A percentile compares a stretch with the other conserved stretches of the same genome.
Conservation (phyloP, 2,888 invertebrate genomes). For the Latrodectus elegans region DNA sequence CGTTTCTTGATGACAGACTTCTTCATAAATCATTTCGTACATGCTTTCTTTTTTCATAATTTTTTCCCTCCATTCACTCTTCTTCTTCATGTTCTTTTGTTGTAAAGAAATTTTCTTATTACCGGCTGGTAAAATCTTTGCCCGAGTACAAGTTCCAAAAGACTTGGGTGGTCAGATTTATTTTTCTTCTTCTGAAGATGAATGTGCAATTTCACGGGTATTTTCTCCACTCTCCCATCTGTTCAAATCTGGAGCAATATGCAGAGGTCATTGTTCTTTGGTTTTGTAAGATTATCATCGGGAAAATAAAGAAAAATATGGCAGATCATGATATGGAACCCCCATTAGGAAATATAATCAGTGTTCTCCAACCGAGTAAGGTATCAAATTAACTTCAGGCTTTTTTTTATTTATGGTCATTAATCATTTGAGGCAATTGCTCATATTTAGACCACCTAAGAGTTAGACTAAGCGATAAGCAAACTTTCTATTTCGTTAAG, state of each 20-base stretch:
- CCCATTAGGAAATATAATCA: too few relatives aligned
- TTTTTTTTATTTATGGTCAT: too few relatives aligned
- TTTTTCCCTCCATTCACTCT: constrained; percentile 13
- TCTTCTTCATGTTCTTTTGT: constrained; percentile 4
- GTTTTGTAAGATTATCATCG: not conserved
- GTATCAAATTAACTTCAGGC: too few relatives aligned
- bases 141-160: not conserved
- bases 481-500: too few relatives aligned
- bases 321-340: too few relatives aligned
- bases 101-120: not conserved
- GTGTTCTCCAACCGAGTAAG: too few relatives aligned
- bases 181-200: constrained; percentile 19
- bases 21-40: constrained; percentile 59
- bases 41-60: constrained; percentile 1
- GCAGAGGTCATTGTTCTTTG: constrained; percentile 32
- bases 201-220: constrained; percentile 43
- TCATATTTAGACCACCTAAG: too few relatives aligned
- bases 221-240: constrained; percentile 45
- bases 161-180: constrained; percentile 59
- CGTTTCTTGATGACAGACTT: constrained; percentile 24
- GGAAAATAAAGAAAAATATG: too few relatives aligned
- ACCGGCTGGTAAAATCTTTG: not conserved
- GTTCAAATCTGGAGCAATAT: not conserved
- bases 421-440: too few relatives aligned
- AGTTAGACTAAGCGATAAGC: too few relatives aligned